These are phyloP conservation scores for Cossypha caffra DNA, from an alignment of 2,797 vertebrate species.

Conservation along the genomic window DNA sequence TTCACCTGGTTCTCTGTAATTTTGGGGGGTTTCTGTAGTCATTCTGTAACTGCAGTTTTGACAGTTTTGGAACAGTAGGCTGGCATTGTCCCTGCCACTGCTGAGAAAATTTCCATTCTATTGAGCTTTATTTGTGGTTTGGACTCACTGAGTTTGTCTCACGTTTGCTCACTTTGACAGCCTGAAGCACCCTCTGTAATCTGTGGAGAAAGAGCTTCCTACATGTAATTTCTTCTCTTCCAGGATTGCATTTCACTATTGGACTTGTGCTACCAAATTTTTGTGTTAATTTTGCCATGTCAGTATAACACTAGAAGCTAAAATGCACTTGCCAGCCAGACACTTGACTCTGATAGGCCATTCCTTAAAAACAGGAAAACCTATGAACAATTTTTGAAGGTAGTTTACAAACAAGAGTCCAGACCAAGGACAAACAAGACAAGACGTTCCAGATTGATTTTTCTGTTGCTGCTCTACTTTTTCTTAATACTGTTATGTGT, in stretches of 20 bases:
- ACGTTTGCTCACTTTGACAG: neutral
- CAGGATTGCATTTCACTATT: neutral
- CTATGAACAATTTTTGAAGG: neutral
- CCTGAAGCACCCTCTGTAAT: neutral
- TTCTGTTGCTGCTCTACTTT: neutral
- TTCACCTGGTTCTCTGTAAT: constrained; percentile 42
- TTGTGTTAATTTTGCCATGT: neutral
- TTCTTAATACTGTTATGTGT: neutral
- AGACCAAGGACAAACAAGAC: neutral
- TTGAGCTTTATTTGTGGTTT: neutral
- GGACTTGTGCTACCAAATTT: neutral
- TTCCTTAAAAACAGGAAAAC: neutral
- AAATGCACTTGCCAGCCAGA: neutral
- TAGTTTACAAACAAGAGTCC: neutral
- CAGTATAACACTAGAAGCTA: neutral
- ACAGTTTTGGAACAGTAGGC: neutral
- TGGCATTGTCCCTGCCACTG: neutral
- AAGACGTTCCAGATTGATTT: neutral
- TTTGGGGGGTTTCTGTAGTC: neutral
- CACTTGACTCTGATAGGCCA: neutral
- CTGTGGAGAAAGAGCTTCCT: neutral
- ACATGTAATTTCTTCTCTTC: neutral
- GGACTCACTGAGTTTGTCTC: neutral
- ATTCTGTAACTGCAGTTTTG: neutral
- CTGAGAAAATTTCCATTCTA: neutral